These are phyloP conservation scores for Manis crassicaudata DNA, from an alignment of 2,797 vertebrate species.

Conservation along the genomic window DNA sequence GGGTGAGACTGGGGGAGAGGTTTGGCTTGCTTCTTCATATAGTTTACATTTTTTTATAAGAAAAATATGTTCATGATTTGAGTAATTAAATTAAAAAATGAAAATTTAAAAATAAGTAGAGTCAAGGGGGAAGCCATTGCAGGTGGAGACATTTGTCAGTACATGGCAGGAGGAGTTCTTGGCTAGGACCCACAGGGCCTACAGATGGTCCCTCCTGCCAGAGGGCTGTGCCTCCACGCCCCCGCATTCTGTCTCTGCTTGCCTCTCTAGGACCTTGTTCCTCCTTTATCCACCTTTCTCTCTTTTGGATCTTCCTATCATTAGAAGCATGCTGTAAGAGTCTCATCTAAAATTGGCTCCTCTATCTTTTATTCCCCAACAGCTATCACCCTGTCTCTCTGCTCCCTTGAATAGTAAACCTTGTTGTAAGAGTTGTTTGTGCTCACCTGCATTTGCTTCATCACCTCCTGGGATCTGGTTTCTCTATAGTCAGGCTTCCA, in stretches of 20 bases:
- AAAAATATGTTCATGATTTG: constrained; percentile 8
- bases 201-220: neutral
- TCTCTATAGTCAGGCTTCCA: neutral
- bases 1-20: neutral
- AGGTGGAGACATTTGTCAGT: neutral
- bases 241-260: neutral
- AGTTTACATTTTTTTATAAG: neutral
- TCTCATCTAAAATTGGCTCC: neutral
- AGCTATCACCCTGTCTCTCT: neutral
- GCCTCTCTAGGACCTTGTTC: neutral
- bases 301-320: too few relatives aligned
- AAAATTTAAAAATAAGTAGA: neutral
- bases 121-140: neutral
- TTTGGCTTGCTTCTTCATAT: neutral
- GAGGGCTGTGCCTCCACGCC: fast-evolving
- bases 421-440: neutral
- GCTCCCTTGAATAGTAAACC: neutral
- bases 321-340: neutral
- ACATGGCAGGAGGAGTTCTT: too few relatives aligned
- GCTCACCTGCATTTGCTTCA: neutral
- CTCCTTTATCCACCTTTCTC: neutral
- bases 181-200: neutral
- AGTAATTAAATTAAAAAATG: neutral
- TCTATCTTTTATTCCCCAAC: neutral
- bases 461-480: neutral